These are phyloP conservation scores for Microctenopoma stevenorrisi DNA, from an alignment of 2,797 vertebrate species.

Conservation along the genomic window DNA sequence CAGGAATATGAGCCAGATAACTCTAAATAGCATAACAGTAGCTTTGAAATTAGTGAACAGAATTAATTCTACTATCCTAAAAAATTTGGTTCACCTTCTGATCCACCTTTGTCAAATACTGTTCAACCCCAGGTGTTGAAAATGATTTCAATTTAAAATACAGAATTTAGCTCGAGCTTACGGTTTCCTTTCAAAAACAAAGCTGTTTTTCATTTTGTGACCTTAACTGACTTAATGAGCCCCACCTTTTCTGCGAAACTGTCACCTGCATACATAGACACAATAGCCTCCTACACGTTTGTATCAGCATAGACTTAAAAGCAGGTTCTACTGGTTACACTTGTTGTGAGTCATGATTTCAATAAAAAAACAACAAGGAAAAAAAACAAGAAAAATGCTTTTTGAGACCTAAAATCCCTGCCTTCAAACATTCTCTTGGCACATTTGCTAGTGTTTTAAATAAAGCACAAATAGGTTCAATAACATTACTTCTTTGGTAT, in stretches of 20 bases:
- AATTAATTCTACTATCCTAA: background rate
- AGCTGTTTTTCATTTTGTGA: slow-evolving; percentile 7
- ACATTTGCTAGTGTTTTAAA: slow-evolving; percentile 34
- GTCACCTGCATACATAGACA: slow-evolving; percentile 8
- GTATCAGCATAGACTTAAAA: slow-evolving; percentile 14
- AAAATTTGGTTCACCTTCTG: background rate
- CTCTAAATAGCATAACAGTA: background rate
- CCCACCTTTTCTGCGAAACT: slow-evolving; percentile 33
- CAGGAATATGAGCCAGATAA: slow-evolving; percentile 4
- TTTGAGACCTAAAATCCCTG: slow-evolving; percentile 19
- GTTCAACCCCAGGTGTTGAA: background rate
- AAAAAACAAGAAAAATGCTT: background rate
- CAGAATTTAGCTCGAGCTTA: background rate
- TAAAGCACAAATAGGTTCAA: slow-evolving; percentile 20
- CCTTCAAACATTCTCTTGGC: slow-evolving; percentile 31
- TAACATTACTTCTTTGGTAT: slow-evolving; percentile 70
- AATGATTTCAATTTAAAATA: slow-evolving; percentile 15
- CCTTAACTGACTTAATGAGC: slow-evolving; percentile 1
- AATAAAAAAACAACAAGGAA: slow-evolving; percentile 13
- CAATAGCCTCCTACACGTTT: slow-evolving; percentile 4
- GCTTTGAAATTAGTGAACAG: background rate
- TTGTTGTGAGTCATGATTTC: slow-evolving; percentile 37
- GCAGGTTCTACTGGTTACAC: slow-evolving; percentile 68
- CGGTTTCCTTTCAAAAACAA: slow-evolving; percentile 6
- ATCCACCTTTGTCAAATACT: slow-evolving; percentile 27